phyloP scores from a whole-genome alignment of 2,113 vertebrate genomes.

The Synchiropus splendidus region DNA sequence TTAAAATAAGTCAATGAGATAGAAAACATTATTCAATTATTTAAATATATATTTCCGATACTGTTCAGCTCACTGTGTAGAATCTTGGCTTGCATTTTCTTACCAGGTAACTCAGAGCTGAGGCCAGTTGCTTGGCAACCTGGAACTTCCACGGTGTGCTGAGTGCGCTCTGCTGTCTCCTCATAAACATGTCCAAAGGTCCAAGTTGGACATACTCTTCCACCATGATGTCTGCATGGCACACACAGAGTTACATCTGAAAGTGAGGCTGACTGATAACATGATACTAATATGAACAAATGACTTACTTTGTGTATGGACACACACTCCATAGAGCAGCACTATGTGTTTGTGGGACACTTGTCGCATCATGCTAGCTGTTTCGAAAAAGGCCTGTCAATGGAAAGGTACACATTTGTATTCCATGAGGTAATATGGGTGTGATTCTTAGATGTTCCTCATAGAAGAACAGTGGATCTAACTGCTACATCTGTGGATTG shows the following conservation, averaged over 20 bases:
- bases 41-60: background rate
- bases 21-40: background rate
- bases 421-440: no score
- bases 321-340: slow-evolving; percentile 88
- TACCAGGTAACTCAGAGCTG: slow-evolving; percentile 94
- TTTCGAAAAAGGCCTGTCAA: slow-evolving; percentile 90
- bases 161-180: slow-evolving; percentile 72
- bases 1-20: background rate
- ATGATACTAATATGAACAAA: background rate
- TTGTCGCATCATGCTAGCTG: slow-evolving; percentile 95
- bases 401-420: slow-evolving; percentile 10
- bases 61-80: background rate
- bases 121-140: slow-evolving; percentile 91
- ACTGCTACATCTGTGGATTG: no score
- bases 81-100: slow-evolving; percentile 35
- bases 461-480: no score
- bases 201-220: slow-evolving; percentile 90
- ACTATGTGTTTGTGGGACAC: slow-evolving; percentile 95
- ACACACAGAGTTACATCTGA: background rate
- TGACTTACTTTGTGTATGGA: slow-evolving; percentile 88
- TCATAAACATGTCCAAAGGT: slow-evolving; percentile 90
- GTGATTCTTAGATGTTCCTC: no score
- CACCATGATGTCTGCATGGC: slow-evolving; percentile 86
- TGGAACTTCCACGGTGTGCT: slow-evolving; percentile 93
- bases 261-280: no score